Evolutionary conservation across 2,113 vertebrate species (phyloP).

Genomic region (Hemibagrus wyckioides): DNA sequence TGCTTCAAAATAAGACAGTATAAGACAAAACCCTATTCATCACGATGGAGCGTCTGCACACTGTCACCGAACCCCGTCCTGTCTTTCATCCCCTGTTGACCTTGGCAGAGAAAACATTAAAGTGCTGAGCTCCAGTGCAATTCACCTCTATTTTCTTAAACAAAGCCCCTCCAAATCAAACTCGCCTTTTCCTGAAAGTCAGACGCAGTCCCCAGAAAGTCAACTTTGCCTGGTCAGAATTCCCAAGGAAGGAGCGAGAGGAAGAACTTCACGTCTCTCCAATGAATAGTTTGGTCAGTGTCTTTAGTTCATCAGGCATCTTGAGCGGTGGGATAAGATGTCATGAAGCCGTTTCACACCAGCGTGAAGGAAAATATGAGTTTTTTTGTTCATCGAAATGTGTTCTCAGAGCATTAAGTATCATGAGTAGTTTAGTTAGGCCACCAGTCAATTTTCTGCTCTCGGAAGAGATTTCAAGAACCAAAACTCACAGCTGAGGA

Average conservation of each 20-base stretch:
- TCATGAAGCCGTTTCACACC: constrained; percentile 14
- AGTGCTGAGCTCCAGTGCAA: constrained; percentile 16
- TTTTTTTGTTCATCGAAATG: neutral
- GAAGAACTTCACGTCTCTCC: neutral
- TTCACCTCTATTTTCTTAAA: constrained; percentile 38
- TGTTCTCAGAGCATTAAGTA: constrained; percentile 19
- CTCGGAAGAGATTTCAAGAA: constrained; percentile 1
- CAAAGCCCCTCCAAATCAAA: constrained; percentile 35
- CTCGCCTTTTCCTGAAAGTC: constrained; percentile 39
- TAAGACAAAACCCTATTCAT: neutral
- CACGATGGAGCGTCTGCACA: neutral
- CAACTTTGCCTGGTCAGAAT: neutral
- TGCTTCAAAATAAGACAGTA: neutral
- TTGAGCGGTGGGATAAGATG: neutral
- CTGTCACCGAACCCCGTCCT: constrained; percentile 19
- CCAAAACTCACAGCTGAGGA: constrained; percentile 1
- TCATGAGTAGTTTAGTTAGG: constrained; percentile 9
- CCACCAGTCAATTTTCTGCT: neutral
- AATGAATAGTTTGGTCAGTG: constrained; percentile 6
- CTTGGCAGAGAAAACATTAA: constrained; percentile 47
- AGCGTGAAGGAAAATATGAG: neutral
- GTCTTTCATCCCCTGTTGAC: constrained; percentile 34
- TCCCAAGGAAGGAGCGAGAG: neutral
- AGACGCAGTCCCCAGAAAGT: neutral
- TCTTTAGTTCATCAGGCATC: neutral